Base-by-base conservation (phyloP, 2,888 invertebrate genomes). In the Apeira syringaria region DNA sequence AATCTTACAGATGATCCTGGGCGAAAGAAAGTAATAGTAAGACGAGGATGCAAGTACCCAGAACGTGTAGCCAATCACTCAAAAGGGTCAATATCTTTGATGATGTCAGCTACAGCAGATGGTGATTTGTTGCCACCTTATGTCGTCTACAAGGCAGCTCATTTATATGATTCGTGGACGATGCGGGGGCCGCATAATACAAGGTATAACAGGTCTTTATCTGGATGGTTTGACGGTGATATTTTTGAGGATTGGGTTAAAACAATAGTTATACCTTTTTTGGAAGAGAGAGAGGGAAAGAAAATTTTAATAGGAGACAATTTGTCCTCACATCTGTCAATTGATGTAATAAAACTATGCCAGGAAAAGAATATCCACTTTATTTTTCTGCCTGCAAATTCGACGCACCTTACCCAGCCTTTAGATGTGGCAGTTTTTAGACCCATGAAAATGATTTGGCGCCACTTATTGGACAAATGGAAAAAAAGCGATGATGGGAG, bases 111-210 rank as follows among this genome's bases (percentile, higher is more conserved):
- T 2, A 64, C 64, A 39, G 76, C 76, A 7, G 17, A 39, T 30
- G 52, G 48, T 6, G 34, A 30, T 24, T 22, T 52, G 9, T 36
- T 54, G 18, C 73, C 77, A 5, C 61, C 64, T 15, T 80, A 78
- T 53, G 66, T 79, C n/a, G 71, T 78, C 0, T 80, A 81, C 43
- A 85, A 81, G 53, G 50, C 75, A 0, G 61, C 65, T 32, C 43
- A 74, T 41, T 35, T 82, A 20, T 79, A 33, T 54, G 33, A 62
- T 24, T 58, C 63, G 5, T 85, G 83, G 81, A 62, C 56, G 5
- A 47, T 52, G 43, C 64, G 64, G 15, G 83, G 82, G 2, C 75
- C 78, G 22, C 12, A 33, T 6, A 15, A 30, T 22, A n/a, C 36
- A 1, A 44, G 48, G 5, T 60, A 50, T 10, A 77, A 58, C 9